Percentiles rank a stretch among this genome's conserved stretches.
Evolutionary conservation across 1,140 invertebrate genomes (phyloP).

Genomic region (Penaeus vannamei): DNA sequence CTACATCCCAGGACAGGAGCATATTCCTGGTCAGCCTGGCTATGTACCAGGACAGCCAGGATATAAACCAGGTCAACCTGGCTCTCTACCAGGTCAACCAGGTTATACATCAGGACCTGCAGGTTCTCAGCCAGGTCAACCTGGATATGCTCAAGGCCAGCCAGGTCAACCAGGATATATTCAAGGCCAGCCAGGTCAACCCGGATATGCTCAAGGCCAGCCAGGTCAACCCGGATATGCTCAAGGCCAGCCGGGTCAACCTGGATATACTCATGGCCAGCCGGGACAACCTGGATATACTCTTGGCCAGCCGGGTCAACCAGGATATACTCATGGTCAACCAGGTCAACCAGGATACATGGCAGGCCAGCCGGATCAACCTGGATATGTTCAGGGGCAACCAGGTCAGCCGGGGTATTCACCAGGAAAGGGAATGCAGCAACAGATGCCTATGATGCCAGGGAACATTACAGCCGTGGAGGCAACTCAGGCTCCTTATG

Average conservation of each 20-base stretch:
- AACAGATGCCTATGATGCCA: constrained; percentile 12
- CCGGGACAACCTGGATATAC: not conserved
- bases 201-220: too few relatives aligned
- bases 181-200: too few relatives aligned
- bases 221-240: constrained; percentile 3
- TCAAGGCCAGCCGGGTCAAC: constrained; percentile 28
- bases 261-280: not conserved
- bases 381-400: not conserved
- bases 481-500: constrained; percentile 52
- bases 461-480: constrained; percentile 18
- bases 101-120: too few relatives aligned
- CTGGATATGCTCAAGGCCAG: too few relatives aligned
- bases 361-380: not conserved
- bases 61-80: not conserved
- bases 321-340: not conserved
- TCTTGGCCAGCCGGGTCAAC: not conserved
- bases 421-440: constrained; percentile 6
- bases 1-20: constrained; percentile 9
- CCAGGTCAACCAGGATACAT: not conserved
- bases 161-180: constrained; percentile 10
- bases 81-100: not conserved
- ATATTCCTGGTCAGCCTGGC: constrained; percentile 7
- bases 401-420: not conserved
- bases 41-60: constrained; percentile 38
- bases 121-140: too few relatives aligned